Percentiles rank a stretch among this genome's conserved stretches.
Conservation (phyloP, 2,113 vertebrate genomes). For the Tapirus terrestris region DNA sequence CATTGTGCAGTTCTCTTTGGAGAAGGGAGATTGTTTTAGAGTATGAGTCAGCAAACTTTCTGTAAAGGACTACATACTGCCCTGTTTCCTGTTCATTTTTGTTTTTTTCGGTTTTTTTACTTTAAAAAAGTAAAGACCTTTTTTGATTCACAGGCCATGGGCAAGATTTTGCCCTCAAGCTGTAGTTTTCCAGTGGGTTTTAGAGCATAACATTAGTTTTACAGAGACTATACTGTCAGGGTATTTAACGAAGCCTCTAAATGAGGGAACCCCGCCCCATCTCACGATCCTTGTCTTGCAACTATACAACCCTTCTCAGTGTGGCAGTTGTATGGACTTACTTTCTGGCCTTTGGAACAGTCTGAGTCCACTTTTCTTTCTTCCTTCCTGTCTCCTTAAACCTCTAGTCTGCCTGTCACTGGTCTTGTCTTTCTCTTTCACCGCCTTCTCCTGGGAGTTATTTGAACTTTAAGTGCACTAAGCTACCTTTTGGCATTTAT, state of each 20-base stretch:
- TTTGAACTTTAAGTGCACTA: background rate
- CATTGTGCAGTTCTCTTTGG: background rate
- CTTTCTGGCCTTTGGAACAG: too few relatives aligned
- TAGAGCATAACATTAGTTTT: background rate
- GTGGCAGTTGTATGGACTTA: background rate
- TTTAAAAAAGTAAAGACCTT: background rate
- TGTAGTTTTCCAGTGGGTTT: background rate
- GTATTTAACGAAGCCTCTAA: background rate
- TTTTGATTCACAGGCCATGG: background rate
- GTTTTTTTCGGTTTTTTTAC: background rate
- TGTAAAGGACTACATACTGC: background rate
- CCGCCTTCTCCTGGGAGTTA: background rate
- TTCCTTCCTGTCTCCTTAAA: background rate
- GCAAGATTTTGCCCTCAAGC: background rate
- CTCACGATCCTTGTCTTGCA: background rate
- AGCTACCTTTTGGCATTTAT: background rate
- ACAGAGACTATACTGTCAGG: background rate
- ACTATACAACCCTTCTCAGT: background rate
- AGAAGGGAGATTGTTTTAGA: background rate
- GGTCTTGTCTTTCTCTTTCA: background rate
- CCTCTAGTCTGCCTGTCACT: background rate
- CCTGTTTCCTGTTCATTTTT: background rate
- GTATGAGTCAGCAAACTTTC: background rate
- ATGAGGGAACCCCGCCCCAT: accelerated
- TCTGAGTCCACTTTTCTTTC: background rate